Conservation (phyloP, 2,888 invertebrate species). For the Tribolium freemani region DNA sequence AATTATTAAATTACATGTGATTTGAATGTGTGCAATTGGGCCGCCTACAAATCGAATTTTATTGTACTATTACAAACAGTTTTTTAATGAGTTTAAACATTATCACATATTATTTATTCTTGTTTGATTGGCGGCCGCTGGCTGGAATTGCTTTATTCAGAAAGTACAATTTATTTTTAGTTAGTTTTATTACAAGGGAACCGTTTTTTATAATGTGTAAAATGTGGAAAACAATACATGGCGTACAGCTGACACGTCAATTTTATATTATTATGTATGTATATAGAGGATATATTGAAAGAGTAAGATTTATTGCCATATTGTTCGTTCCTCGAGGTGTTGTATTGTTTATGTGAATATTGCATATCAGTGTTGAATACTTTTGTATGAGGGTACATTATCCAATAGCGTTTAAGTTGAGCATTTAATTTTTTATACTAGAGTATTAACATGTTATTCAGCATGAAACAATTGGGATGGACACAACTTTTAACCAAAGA, state of each 20-base stretch:
- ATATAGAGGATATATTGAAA: constrained; percentile 27
- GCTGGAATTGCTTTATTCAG: background rate
- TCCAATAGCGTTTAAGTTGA: constrained; percentile 24
- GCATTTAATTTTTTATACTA: background rate
- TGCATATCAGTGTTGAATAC: constrained; percentile 54
- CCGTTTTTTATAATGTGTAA: background rate
- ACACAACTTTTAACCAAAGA: constrained; percentile 35
- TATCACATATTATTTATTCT: background rate
- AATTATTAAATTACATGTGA: constrained; percentile 33
- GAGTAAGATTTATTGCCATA: constrained; percentile 46
- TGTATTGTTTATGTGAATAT: constrained; percentile 47
- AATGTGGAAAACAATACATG: background rate
- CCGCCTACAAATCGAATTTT: constrained; percentile 6
- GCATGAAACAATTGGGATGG: constrained; percentile 1
- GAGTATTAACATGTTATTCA: constrained; percentile 13
- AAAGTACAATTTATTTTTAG: background rate
- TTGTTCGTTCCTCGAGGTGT: constrained; percentile 48
- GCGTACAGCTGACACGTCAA: constrained; percentile 44
- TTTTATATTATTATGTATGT: constrained; percentile 48
- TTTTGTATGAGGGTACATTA: constrained; percentile 26
- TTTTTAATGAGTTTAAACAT: no score
- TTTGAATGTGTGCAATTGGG: constrained; percentile 30
- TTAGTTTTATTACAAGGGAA: background rate
- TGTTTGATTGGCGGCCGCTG: background rate
- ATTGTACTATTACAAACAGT: background rate